Conservation (phyloP, 2,113 vertebrate species). For the Dolichallabes microphthalmus region DNA sequence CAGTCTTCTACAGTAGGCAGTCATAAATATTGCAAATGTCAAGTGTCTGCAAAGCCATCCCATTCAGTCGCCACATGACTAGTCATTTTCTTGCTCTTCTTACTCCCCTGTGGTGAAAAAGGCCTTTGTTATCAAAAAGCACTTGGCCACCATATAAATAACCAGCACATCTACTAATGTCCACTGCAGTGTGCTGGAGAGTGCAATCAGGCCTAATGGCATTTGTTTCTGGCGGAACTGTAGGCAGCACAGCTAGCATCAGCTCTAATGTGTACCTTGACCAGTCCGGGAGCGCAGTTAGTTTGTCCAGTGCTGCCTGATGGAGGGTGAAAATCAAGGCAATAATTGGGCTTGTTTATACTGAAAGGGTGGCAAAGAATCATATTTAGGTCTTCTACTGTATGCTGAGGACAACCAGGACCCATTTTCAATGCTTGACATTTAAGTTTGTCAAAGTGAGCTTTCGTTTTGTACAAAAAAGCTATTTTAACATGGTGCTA, state of each 20-base stretch:
- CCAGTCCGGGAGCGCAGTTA: conserved; percentile 72
- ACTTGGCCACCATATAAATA: conserved; percentile 76
- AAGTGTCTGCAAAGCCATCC: conserved; percentile 40
- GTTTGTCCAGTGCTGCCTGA: conserved; percentile 74
- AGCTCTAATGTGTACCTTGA: conserved; percentile 75
- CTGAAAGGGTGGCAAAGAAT: conserved; percentile 70
- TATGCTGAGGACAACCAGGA: conserved; percentile 4
- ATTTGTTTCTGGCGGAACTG: conserved; percentile 62
- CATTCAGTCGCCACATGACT: conserved; percentile 45
- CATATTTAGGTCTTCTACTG: conserved; percentile 49
- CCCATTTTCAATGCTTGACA: conserved; percentile 34
- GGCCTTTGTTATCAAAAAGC: conserved; percentile 61
- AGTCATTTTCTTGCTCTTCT: conserved; percentile 50
- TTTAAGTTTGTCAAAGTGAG: conserved; percentile 19
- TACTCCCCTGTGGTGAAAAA: conserved; percentile 44
- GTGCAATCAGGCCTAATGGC: conserved; percentile 78
- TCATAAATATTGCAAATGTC: conserved; percentile 44
- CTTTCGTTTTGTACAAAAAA: conserved; percentile 9
- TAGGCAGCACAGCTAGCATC: conserved; percentile 69
- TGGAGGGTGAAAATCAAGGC: conserved; percentile 73
- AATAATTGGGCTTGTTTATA: conserved; percentile 73
- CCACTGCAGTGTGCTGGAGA: conserved; percentile 70
- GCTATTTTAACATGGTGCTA: neutral
- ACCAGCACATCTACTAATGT: conserved; percentile 72
- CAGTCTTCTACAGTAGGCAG: neutral